Conservation (phyloP, 2,888 invertebrate genomes). For the Cyaniris semiargus region DNA sequence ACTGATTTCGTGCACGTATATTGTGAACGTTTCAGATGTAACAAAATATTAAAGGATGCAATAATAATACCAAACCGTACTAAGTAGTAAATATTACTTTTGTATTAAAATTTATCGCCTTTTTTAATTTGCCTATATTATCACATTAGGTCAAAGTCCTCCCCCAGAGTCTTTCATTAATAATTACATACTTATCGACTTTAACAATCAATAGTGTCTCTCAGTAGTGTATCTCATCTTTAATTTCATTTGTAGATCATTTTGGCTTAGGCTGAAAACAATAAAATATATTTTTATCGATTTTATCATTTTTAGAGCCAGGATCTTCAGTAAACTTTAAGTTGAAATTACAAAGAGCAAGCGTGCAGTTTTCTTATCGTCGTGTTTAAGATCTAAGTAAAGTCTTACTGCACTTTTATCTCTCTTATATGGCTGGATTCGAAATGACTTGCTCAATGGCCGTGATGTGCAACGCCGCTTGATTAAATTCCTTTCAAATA, state of each 20-base stretch:
- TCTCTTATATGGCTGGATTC: neutral
- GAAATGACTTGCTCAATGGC: neutral
- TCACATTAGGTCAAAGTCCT: too few species aligned
- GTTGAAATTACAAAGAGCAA: neutral
- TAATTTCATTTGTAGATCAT: too few species aligned
- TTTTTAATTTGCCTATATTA: too few species aligned
- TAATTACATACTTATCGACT: too few species aligned
- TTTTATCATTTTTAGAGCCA: neutral
- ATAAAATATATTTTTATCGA: too few species aligned
- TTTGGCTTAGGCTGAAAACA: too few species aligned
- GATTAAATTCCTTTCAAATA: slow-evolving; percentile 1
- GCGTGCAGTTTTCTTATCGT: neutral
- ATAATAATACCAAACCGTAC: neutral
- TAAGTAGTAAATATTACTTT: too few species aligned
- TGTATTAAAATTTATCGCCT: too few species aligned
- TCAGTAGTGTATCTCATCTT: too few species aligned
- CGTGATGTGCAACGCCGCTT: neutral
- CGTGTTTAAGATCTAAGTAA: neutral
- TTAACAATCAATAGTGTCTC: too few species aligned
- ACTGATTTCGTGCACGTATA: neutral
- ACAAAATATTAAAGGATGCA: neutral
- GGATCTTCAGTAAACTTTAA: neutral
- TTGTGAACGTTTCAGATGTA: neutral
- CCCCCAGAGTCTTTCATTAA: too few species aligned
- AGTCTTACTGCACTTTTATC: neutral